Conservation (phyloP, 2,888 invertebrate genomes). For the Leptinotarsa peninsularis region DNA sequence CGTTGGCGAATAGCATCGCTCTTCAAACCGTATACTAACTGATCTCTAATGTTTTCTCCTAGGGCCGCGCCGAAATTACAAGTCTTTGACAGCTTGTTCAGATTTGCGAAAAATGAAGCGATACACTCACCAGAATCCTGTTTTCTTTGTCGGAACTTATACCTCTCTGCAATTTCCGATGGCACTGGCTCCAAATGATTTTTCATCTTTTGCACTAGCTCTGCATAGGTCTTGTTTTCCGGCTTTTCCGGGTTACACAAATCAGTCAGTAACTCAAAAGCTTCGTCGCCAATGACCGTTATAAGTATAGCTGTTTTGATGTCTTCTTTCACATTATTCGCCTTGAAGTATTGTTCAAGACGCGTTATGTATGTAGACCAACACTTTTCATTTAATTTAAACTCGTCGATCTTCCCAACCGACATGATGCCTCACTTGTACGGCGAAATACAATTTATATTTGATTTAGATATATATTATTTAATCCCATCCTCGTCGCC, state of each 20-base stretch:
- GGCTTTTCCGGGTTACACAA: conserved; percentile 25
- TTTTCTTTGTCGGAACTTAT: conserved; percentile 23
- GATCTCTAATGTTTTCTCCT: conserved; percentile 21
- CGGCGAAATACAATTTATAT: neutral
- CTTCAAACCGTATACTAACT: conserved; percentile 29
- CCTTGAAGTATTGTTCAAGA: conserved; percentile 30
- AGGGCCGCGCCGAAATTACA: conserved; percentile 29
- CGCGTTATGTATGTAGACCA: conserved; percentile 25
- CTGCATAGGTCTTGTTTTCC: conserved; percentile 20
- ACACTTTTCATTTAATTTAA: conserved; percentile 23
- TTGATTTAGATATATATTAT: neutral
- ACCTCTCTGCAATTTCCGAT: conserved; percentile 22
- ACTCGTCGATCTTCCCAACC: conserved; percentile 20
- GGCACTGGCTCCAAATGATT: conserved; percentile 27
- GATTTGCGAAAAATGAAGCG: conserved; percentile 23
- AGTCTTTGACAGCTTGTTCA: conserved; percentile 28
- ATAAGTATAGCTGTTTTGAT: conserved; percentile 21
- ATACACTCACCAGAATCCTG: conserved; percentile 19
- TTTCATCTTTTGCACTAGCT: conserved; percentile 21
- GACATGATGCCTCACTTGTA: conserved; percentile 26
- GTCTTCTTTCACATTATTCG: conserved; percentile 24
- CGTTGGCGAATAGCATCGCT: conserved; percentile 23
- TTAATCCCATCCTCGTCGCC: conserved; percentile 21
- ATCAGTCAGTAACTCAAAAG: conserved; percentile 24
- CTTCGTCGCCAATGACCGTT: conserved; percentile 21